phyloP scores from a whole-genome alignment of 2,797 vertebrate genomes.

The Amazona ochrocephala region DNA sequence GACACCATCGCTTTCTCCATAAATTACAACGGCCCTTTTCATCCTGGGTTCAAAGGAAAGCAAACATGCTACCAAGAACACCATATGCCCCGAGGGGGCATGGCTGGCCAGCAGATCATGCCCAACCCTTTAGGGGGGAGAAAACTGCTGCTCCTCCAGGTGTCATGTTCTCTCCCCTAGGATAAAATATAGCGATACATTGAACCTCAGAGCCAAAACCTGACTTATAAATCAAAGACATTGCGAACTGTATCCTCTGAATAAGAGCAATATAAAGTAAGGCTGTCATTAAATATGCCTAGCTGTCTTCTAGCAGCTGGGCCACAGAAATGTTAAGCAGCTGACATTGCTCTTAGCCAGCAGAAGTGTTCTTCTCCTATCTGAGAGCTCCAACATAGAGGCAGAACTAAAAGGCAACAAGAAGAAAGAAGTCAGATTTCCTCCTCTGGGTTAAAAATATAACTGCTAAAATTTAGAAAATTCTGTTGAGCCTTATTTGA shows the following conservation, averaged over 20 bases:
- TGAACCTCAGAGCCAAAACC: background rate
- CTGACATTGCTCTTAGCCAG: background rate
- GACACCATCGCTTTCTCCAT: background rate
- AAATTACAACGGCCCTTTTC: accelerated
- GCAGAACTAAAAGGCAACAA: background rate
- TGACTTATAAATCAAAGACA: background rate
- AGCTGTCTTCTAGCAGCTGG: background rate
- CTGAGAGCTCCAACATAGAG: background rate
- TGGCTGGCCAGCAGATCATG: accelerated
- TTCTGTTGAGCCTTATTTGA: background rate
- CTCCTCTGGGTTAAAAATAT: background rate
- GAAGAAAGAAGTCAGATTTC: background rate
- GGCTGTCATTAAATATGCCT: accelerated
- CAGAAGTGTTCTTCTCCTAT: background rate
- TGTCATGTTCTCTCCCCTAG: background rate
- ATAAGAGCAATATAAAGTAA: background rate
- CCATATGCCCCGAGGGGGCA: accelerated
- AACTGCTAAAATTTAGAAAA: background rate
- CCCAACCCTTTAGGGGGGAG: background rate
- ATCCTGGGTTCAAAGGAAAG: background rate
- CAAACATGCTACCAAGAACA: background rate
- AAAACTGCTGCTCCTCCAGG: background rate
- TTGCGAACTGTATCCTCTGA: background rate
- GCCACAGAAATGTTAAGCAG: background rate
- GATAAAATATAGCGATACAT: accelerated